A percentile compares a stretch with the other conserved stretches of the same genome.
These are phyloP conservation scores for Pollenia amentaria DNA, from an alignment of 2,888 invertebrate genomes.

Conservation along the genomic window DNA sequence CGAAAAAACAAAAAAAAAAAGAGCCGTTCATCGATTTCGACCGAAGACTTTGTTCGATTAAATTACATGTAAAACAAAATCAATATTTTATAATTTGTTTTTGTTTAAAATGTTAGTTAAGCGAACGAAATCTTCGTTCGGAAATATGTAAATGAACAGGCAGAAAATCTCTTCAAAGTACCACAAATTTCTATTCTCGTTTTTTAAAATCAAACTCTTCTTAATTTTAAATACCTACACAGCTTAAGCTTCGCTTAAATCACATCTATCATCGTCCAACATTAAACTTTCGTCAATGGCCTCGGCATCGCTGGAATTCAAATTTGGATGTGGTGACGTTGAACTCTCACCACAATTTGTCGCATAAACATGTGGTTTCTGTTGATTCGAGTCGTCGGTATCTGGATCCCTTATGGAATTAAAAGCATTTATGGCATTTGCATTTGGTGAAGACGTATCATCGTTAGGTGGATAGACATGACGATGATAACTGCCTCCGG, in stretches of 20 bases:
- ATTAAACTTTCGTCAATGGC: slow-evolving; percentile 78
- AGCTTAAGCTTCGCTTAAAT: slow-evolving; percentile 80
- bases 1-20: too few species aligned
- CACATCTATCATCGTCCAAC: slow-evolving; percentile 81
- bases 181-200: slow-evolving; percentile 1
- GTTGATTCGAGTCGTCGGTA: slow-evolving; percentile 83
- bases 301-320: slow-evolving; percentile 79
- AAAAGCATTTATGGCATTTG: slow-evolving; percentile 82
- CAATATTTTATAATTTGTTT: too few species aligned
- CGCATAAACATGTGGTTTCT: slow-evolving; percentile 83
- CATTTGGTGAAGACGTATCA: slow-evolving; percentile 83
- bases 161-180: neutral
- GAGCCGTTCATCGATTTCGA: too few species aligned
- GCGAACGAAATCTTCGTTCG: too few species aligned
- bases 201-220: neutral
- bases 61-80: too few species aligned
- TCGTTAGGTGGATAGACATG: slow-evolving; percentile 84
- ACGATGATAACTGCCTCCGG: slow-evolving; percentile 80
- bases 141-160: too few species aligned
- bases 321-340: slow-evolving; percentile 81
- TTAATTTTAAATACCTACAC: neutral
- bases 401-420: slow-evolving; percentile 84
- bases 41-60: too few species aligned
- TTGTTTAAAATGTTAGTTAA: neutral
- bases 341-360: slow-evolving; percentile 83